These are phyloP conservation scores for Lacanobia wlatinum DNA, from an alignment of 2,888 invertebrate genomes.

Conservation along the genomic window DNA sequence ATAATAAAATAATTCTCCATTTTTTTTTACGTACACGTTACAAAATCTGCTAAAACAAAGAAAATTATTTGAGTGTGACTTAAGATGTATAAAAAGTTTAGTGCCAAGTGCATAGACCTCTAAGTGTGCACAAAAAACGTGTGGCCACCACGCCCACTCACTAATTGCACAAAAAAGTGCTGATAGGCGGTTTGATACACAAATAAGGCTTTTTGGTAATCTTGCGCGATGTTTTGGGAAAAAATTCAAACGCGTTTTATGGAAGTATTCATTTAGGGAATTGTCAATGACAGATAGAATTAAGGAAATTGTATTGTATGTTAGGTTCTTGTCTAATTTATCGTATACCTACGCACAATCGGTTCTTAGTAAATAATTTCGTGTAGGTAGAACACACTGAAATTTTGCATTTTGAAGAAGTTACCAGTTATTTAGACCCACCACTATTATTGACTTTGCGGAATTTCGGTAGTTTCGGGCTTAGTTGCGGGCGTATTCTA, in stretches of 20 bases:
- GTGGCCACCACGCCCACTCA: conserved; percentile 26
- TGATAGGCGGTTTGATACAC: background rate
- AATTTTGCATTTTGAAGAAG: too few species aligned
- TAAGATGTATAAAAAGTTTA: conserved; percentile 14
- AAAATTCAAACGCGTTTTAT: background rate
- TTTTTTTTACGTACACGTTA: background rate
- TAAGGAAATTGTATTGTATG: too few species aligned
- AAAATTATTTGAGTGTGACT: background rate
- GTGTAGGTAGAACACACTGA: too few species aligned
- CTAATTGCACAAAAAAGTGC: conserved; percentile 35
- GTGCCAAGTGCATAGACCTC: conserved; percentile 49
- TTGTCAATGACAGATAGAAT: too few species aligned
- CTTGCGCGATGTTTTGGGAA: background rate
- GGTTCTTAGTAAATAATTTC: too few species aligned
- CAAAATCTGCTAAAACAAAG: background rate
- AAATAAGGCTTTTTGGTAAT: conserved; percentile 16
- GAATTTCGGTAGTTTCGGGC: too few species aligned
- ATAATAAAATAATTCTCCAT: too few species aligned
- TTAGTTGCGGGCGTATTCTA: too few species aligned
- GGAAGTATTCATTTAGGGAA: background rate
- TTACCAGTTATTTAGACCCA: too few species aligned
- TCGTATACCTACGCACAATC: too few species aligned
- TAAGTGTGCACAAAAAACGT: conserved; percentile 9
- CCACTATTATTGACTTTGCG: too few species aligned
- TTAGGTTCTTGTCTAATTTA: too few species aligned